Evolutionary conservation across 2,797 vertebrate species (phyloP).

Genomic region (Trachurus trachurus): DNA sequence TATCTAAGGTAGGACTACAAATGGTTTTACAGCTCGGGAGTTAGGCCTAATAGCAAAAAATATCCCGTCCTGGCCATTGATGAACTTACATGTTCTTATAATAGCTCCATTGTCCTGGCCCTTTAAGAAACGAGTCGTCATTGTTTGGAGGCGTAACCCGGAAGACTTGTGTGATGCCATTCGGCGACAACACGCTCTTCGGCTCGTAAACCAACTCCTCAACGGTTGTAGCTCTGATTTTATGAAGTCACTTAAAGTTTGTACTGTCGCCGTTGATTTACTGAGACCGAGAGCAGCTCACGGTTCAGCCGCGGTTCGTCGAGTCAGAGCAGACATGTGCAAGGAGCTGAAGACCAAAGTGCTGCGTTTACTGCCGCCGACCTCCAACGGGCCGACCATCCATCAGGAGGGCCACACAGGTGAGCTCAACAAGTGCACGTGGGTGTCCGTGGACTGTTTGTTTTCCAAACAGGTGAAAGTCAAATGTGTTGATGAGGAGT

Average conservation of each 20-base stretch:
- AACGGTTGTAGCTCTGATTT: background rate
- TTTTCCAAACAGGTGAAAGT: background rate
- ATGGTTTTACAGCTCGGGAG: too few species aligned
- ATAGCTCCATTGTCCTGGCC: background rate
- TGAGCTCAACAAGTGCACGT: background rate
- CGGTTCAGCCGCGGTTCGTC: conserved; percentile 5
- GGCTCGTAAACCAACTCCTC: background rate
- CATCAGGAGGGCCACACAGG: conserved; percentile 52
- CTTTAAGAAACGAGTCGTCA: conserved; percentile 67
- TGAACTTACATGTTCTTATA: too few species aligned
- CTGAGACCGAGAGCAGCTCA: background rate
- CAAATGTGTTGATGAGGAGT: background rate
- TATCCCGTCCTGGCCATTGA: too few species aligned
- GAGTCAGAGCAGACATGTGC: conserved; percentile 67
- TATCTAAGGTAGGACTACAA: too few species aligned
- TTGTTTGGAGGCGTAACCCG: conserved; percentile 71
- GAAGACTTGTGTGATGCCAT: conserved; percentile 59
- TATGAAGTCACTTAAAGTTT: conserved; percentile 59
- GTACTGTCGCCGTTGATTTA: background rate
- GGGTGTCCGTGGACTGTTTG: background rate
- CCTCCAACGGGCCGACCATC: conserved; percentile 53
- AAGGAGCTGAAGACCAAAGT: conserved; percentile 83
- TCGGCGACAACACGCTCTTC: conserved; percentile 31
- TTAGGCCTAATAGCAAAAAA: too few species aligned
- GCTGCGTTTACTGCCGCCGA: conserved; percentile 67